Conservation (phyloP, 2,797 vertebrate genomes). For the Xiphophorus birchmanni region DNA sequence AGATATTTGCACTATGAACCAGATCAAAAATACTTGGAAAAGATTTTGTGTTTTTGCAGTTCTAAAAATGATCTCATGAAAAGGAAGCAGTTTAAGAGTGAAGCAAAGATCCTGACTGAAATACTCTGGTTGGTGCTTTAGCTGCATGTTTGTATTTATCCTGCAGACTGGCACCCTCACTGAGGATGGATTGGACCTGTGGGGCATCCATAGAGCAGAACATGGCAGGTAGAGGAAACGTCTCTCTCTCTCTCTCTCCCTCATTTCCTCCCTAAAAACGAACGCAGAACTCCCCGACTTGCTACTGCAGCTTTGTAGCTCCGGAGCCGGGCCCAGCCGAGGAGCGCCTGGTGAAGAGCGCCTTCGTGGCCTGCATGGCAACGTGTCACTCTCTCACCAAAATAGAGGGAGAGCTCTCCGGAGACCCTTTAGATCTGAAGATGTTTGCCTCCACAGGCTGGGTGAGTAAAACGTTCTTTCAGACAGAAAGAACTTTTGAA, state of each 20-base stretch:
- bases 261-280: neutral
- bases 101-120: neutral
- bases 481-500: neutral
- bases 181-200: slow-evolving; percentile 94
- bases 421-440: slow-evolving; percentile 96
- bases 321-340: slow-evolving; percentile 85
- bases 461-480: slow-evolving; percentile 72
- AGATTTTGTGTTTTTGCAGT: neutral
- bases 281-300: neutral
- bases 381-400: slow-evolving; percentile 96
- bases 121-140: neutral
- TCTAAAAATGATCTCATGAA: no score
- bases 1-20: neutral
- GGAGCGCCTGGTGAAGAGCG: slow-evolving; percentile 84
- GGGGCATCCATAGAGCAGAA: slow-evolving; percentile 90
- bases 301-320: slow-evolving; percentile 83
- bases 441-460: slow-evolving; percentile 97
- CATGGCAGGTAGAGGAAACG: slow-evolving; percentile 76
- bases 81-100: neutral
- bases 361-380: slow-evolving; percentile 94
- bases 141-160: slow-evolving; percentile 2
- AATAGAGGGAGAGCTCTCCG: slow-evolving; percentile 93
- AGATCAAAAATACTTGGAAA: neutral
- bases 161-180: slow-evolving; percentile 95
- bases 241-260: neutral